Conservation (phyloP, 2,113 vertebrate genomes). For the Sebastes fasciatus region DNA sequence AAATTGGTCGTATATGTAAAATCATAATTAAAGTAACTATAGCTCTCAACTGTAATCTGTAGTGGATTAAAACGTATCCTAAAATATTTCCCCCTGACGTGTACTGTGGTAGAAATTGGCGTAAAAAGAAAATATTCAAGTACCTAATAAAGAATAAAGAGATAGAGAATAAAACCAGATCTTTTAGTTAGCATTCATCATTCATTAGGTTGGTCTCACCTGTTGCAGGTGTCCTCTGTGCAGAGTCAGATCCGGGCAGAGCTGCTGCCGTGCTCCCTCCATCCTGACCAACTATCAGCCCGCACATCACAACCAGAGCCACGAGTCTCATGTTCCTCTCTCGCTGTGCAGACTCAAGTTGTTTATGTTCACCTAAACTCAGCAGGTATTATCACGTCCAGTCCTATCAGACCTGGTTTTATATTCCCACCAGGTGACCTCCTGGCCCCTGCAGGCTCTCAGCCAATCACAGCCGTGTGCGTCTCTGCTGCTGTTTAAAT, state of each 20-base stretch:
- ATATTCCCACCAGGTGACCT: constrained; percentile 64
- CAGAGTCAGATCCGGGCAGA: constrained; percentile 26
- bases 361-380: constrained; percentile 6
- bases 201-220: constrained; percentile 60
- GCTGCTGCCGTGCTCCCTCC: constrained; percentile 58
- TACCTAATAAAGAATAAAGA: too few species aligned
- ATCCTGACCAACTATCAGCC: constrained; percentile 63
- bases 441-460: constrained; percentile 6
- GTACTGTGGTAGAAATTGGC: neutral
- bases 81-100: neutral
- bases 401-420: constrained; percentile 48
- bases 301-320: constrained; percentile 67
- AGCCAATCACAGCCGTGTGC: constrained; percentile 60
- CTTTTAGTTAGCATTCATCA: neutral
- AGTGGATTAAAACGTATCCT: neutral
- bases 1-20: neutral
- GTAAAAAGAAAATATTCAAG: neutral
- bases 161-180: neutral
- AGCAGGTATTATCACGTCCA: neutral
- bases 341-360: neutral
- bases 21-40: neutral
- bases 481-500: constrained; percentile 26
- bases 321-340: constrained; percentile 68
- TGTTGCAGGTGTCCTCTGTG: constrained; percentile 61
- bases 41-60: neutral